phyloP scores from a whole-genome alignment of 2,797 vertebrate genomes.

The Prunella strophiata region DNA sequence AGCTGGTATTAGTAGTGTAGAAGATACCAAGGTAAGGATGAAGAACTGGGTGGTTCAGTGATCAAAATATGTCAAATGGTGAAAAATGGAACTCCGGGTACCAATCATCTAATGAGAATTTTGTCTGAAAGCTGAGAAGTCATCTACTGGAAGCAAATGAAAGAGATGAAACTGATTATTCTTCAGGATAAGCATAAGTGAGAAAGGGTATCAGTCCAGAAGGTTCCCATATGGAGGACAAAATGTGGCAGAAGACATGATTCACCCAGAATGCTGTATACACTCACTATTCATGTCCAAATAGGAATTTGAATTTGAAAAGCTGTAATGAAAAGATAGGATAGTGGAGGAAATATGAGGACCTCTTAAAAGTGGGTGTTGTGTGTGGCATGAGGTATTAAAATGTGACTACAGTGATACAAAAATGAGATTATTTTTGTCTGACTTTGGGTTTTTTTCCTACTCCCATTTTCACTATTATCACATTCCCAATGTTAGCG shows the following conservation, averaged over 20 bases:
- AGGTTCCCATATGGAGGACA: neutral
- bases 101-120: neutral
- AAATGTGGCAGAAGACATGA: accelerated
- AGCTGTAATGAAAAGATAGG: neutral
- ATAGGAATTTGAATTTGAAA: neutral
- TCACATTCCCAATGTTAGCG: neutral
- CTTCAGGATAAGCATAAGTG: neutral
- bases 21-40: neutral
- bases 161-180: neutral
- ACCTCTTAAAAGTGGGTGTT: neutral
- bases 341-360: neutral
- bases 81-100: neutral
- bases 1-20: neutral
- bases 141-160: neutral
- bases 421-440: neutral
- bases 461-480: neutral
- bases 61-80: neutral
- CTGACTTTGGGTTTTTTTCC: neutral
- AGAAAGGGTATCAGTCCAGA: neutral
- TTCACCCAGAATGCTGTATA: neutral
- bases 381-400: neutral
- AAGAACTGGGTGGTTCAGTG: neutral
- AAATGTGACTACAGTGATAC: neutral
- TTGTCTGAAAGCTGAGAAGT: neutral
- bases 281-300: neutral